Conservation (phyloP, 2,888 invertebrate species). For the Meghimatium bilineatum region DNA sequence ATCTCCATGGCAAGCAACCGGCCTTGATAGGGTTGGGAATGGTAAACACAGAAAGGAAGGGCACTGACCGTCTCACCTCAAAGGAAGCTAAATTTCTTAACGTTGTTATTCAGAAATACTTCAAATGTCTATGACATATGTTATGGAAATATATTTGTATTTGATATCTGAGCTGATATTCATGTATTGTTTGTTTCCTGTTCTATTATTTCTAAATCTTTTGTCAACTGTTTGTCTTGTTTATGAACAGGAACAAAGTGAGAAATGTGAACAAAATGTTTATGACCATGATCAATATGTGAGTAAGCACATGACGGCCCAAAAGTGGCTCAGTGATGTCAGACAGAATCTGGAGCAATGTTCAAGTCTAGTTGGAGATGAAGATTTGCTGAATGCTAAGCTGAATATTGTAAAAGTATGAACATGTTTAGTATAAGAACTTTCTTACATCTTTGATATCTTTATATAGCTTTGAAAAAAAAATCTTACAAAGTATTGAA, state of each 20-base stretch:
- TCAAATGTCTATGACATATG: too few species aligned
- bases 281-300: conserved; percentile 90
- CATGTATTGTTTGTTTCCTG: neutral
- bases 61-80: too few species aligned
- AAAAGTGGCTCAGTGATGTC: conserved; percentile 86
- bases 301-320: conserved; percentile 83
- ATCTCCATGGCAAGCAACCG: too few species aligned
- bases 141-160: too few species aligned
- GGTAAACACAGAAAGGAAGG: too few species aligned
- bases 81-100: too few species aligned
- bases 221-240: neutral
- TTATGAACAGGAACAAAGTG: conserved; percentile 84
- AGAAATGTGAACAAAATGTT: conserved; percentile 89
- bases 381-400: conserved; percentile 82
- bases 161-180: neutral
- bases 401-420: conserved; percentile 70
- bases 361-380: conserved; percentile 90
- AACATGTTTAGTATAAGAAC: neutral
- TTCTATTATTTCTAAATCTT: neutral
- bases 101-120: too few species aligned
- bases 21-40: too few species aligned
- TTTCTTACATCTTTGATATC: too few species aligned
- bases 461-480: too few species aligned
- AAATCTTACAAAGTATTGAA: too few species aligned
- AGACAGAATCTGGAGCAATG: conserved; percentile 83